Percentiles rank a stretch among this genome's conserved stretches.
Conservation (phyloP, 2,888 invertebrate species). For the Seira ritae region DNA sequence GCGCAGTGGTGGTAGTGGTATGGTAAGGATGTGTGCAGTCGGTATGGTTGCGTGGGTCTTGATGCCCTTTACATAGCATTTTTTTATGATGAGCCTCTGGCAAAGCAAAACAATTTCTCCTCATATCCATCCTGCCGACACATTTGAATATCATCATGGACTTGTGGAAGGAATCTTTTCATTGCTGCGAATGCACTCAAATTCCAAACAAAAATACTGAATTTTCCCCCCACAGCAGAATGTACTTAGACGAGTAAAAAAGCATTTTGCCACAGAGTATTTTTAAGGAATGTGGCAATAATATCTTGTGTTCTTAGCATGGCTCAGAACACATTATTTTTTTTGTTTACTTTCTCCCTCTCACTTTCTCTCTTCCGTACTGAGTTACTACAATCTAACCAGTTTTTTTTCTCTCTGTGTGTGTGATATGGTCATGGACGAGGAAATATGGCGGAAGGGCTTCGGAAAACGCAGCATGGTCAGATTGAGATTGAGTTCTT, state of each 20-base stretch:
- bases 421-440: no score
- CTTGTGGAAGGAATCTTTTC: neutral
- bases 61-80: neutral
- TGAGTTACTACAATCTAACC: neutral
- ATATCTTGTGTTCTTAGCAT: neutral
- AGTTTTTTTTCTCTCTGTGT: neutral
- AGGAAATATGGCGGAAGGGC: no score
- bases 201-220: neutral
- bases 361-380: neutral
- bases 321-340: neutral
- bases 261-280: neutral
- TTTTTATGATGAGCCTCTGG: conserved; percentile 35
- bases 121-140: conserved; percentile 10
- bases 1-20: neutral
- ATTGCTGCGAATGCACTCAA: neutral
- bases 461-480: neutral
- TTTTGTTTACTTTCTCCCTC: conserved; percentile 20
- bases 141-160: neutral
- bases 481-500: neutral
- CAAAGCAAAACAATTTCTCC: conserved; percentile 37
- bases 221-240: neutral
- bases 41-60: neutral
- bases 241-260: neutral
- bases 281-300: conserved; percentile 12
- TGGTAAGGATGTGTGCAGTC: neutral